Evolutionary conservation across 2,113 vertebrate species (phyloP).

Genomic region (Tyto alba): DNA sequence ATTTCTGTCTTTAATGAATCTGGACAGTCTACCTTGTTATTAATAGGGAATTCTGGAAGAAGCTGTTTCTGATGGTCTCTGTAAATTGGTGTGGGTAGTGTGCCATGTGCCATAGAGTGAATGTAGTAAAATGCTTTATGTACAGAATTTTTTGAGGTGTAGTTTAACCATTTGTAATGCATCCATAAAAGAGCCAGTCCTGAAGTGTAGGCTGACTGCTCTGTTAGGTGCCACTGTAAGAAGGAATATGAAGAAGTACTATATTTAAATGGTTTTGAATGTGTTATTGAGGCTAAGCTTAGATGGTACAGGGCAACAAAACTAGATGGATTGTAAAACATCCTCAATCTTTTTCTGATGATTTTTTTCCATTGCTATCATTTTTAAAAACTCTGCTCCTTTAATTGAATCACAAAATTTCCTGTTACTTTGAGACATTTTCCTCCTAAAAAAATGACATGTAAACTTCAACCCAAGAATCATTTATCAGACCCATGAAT

Average conservation of each 20-base stretch:
- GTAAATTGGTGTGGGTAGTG: not conserved
- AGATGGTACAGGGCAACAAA: not conserved
- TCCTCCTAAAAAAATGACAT: not conserved
- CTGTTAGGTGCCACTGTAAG: not conserved
- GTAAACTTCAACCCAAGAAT: not conserved
- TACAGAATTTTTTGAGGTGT: not conserved
- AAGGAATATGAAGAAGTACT: not conserved
- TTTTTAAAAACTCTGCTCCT: not conserved
- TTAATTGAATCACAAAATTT: not conserved
- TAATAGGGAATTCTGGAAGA: not conserved
- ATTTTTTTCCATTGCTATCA: not conserved
- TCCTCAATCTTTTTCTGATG: not conserved
- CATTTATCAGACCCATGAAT: not conserved
- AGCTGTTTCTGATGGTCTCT: not conserved
- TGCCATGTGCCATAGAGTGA: not conserved
- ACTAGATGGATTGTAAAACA: not conserved
- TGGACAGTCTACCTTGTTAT: not conserved
- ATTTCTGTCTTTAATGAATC: not conserved
- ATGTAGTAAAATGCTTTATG: not conserved
- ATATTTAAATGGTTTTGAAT: not conserved
- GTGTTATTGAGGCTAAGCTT: not conserved
- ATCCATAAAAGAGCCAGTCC: not conserved
- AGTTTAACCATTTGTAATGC: not conserved
- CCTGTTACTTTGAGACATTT: not conserved
- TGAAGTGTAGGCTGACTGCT: not conserved